A percentile compares a stretch with the other conserved stretches of the same genome.
Conservation (phyloP, 1,140 invertebrate genomes). For the Cherax destructor region DNA sequence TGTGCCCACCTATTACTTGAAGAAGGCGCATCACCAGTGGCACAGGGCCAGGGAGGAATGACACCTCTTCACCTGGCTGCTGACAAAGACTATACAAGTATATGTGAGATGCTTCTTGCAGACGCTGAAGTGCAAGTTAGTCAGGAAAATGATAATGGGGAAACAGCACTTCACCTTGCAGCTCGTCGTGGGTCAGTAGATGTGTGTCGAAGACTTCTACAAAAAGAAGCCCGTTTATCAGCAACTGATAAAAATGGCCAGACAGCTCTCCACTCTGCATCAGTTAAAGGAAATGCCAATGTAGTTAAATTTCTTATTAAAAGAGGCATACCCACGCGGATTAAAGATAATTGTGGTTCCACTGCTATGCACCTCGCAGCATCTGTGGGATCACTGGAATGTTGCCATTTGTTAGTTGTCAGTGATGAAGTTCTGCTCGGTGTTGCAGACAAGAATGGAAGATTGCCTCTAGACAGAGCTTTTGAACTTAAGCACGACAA, state of each 20-base stretch:
- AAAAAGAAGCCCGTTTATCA: constrained; percentile 39
- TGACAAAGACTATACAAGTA: constrained; percentile 42
- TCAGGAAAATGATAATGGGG: constrained; percentile 39
- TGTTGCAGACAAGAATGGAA: constrained; percentile 30
- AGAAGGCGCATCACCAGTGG: constrained; percentile 19
- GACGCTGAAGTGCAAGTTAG: constrained; percentile 37
- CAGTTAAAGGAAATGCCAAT: constrained; percentile 32
- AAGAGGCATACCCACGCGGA: constrained; percentile 22
- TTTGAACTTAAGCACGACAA: constrained; percentile 49
- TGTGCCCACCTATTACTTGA: constrained; percentile 45
- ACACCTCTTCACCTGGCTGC: constrained; percentile 58
- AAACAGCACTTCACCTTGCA: constrained; percentile 52
- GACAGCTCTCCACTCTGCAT: constrained; percentile 49
- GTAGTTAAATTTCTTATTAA: constrained; percentile 27
- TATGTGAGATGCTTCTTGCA: constrained; percentile 51
- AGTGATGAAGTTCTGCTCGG: constrained; percentile 18
- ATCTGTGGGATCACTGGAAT: constrained; percentile 18
- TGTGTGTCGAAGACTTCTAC: constrained; percentile 50
- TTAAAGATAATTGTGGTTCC: constrained; percentile 34
- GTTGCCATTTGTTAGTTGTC: constrained; percentile 20
- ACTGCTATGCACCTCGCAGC: constrained; percentile 48
- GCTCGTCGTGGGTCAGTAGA: constrained; percentile 47
- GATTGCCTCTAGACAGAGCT: constrained; percentile 50
- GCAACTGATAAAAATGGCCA: constrained; percentile 32
- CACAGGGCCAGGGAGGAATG: constrained; percentile 25